Evolutionary conservation across 2,888 invertebrate genomes (phyloP).

Genomic region (Oxycera nigricornis): DNA sequence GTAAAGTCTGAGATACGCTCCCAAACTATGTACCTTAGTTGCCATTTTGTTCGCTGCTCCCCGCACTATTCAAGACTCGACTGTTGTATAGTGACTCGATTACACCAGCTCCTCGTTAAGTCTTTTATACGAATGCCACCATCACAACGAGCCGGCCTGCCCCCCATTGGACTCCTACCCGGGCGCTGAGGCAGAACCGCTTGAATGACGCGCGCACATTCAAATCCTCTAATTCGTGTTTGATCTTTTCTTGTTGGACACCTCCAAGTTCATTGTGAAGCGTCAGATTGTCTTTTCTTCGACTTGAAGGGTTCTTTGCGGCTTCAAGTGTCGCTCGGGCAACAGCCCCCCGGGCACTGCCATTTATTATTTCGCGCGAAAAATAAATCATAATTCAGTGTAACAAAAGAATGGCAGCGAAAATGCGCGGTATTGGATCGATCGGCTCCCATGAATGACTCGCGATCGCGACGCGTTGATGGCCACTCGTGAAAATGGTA

Average conservation of each 20-base stretch:
- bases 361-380: conserved; percentile 28
- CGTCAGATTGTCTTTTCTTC: conserved; percentile 26
- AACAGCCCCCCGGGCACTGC: conserved; percentile 6
- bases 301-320: conserved; percentile 30
- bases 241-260: conserved; percentile 27
- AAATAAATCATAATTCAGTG: conserved; percentile 24
- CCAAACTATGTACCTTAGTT: conserved; percentile 3
- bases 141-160: neutral
- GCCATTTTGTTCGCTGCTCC: neutral
- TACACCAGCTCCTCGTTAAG: neutral
- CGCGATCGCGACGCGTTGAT: neutral
- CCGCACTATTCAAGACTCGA: neutral
- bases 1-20: no score
- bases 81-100: neutral
- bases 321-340: neutral
- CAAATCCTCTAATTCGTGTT: conserved; percentile 17
- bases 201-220: conserved; percentile 3
- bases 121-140: neutral
- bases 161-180: neutral
- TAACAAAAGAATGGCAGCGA: conserved; percentile 17
- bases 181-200: neutral
- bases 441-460: neutral
- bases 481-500: conserved; percentile 22
- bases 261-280: conserved; percentile 32
- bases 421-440: conserved; percentile 6